Percentiles rank a stretch among this genome's conserved stretches.
Evolutionary conservation across 1,140 invertebrate species (phyloP).

Genomic region (Asbolus verrucosus): DNA sequence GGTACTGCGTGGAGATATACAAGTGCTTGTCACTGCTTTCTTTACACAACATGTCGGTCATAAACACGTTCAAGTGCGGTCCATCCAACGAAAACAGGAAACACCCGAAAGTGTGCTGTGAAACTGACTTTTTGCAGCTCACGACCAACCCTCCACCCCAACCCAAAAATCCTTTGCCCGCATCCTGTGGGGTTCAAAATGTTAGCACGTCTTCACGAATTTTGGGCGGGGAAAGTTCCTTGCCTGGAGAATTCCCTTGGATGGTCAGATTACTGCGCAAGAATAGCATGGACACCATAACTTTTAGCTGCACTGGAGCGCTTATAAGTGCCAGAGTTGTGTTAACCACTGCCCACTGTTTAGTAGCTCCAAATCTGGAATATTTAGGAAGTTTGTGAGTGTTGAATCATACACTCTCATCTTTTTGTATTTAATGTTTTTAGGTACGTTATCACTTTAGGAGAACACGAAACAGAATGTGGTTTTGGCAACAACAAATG

Average conservation of each 20-base stretch:
- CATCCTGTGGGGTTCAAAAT: conserved; percentile 57
- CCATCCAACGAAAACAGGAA: too few species aligned
- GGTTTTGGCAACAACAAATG: conserved; percentile 52
- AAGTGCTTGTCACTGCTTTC: too few species aligned
- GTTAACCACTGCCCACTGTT: conserved; percentile 71
- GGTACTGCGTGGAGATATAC: too few species aligned
- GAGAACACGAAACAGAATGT: conserved; percentile 69
- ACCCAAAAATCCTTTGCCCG: conserved; percentile 52
- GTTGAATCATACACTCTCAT: too few species aligned
- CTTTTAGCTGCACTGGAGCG: conserved; percentile 67
- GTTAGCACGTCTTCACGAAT: conserved; percentile 53
- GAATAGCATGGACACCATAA: conserved; percentile 46
- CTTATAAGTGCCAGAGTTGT: conserved; percentile 67
- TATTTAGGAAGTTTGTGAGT: too few species aligned
- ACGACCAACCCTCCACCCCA: too few species aligned
- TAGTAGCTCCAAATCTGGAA: too few species aligned
- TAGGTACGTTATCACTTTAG: conserved; percentile 65
- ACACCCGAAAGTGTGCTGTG: too few species aligned
- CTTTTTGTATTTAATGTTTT: too few species aligned
- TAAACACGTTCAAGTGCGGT: too few species aligned
- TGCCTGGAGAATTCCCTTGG: conserved; percentile 69
- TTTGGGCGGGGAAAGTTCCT: conserved; percentile 58
- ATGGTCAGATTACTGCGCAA: conserved; percentile 58
- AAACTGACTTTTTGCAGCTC: too few species aligned
- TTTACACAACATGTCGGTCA: too few species aligned